Percentiles rank a stretch among this genome's conserved stretches.
Conservation (phyloP, 1,140 invertebrate genomes). For the Periplaneta americana region DNA sequence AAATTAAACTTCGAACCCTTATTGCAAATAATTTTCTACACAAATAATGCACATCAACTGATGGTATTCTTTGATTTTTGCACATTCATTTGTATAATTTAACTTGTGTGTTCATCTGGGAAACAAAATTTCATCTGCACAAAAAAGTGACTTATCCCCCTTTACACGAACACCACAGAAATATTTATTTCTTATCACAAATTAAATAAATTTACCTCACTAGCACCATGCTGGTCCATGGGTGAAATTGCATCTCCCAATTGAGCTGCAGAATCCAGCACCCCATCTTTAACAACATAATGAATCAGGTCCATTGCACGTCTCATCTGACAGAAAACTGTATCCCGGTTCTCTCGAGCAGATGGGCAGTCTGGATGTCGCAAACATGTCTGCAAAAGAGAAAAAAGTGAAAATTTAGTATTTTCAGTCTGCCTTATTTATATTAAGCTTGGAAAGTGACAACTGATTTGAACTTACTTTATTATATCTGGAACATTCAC, state of each 20-base stretch:
- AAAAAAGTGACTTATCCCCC: too few relatives aligned
- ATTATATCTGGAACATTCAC: too few relatives aligned
- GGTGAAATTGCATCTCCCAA: slow-evolving; percentile 19
- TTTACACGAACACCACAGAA: too few relatives aligned
- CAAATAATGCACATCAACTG: too few relatives aligned
- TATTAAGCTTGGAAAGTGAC: background rate
- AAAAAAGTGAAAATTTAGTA: background rate
- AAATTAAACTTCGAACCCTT: too few relatives aligned
- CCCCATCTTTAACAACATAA: slow-evolving; percentile 93
- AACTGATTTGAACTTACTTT: too few relatives aligned
- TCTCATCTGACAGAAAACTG: slow-evolving; percentile 95
- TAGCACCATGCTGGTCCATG: slow-evolving; percentile 27
- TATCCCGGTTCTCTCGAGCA: slow-evolving; percentile 91
- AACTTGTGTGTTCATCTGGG: too few relatives aligned
- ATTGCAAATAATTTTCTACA: too few relatives aligned
- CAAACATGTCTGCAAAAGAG: slow-evolving; percentile 63
- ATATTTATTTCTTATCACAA: too few relatives aligned
- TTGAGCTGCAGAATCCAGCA: slow-evolving; percentile 54
- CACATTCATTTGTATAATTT: too few relatives aligned
- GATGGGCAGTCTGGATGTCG: slow-evolving; percentile 91
- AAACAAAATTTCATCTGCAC: too few relatives aligned
- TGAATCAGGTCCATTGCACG: slow-evolving; percentile 96
- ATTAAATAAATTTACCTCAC: slow-evolving; percentile 32
- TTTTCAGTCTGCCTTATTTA: background rate
- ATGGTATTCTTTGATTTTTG: too few relatives aligned